Conservation (phyloP, 2,888 invertebrate genomes). For the Melieria crassipennis region DNA sequence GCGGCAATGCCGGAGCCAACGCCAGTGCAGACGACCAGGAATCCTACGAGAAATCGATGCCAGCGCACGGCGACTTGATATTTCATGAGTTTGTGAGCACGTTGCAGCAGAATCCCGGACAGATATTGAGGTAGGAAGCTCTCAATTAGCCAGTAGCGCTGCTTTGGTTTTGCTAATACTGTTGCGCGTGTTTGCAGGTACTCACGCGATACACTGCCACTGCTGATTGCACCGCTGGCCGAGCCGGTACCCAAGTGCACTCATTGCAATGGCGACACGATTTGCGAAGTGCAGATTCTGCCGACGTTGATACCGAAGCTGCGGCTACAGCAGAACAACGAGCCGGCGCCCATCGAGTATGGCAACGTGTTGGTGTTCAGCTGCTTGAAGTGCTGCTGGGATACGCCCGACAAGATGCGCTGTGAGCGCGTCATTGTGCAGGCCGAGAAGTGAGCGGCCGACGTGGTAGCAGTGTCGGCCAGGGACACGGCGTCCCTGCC, state of each 20-base stretch:
- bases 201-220: slow-evolving; percentile 75
- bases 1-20: slow-evolving; percentile 36
- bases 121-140: slow-evolving; percentile 77
- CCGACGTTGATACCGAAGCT: slow-evolving; percentile 82
- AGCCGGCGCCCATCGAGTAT: slow-evolving; percentile 75
- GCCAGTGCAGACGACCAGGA: slow-evolving; percentile 68
- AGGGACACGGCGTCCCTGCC: too few species aligned
- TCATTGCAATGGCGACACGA: slow-evolving; percentile 76
- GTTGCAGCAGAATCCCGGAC: slow-evolving; percentile 80
- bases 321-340: slow-evolving; percentile 69
- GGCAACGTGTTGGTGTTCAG: slow-evolving; percentile 88
- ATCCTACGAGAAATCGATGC: slow-evolving; percentile 80
- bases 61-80: slow-evolving; percentile 83
- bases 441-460: slow-evolving; percentile 69
- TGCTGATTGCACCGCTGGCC: slow-evolving; percentile 75
- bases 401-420: slow-evolving; percentile 72
- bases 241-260: slow-evolving; percentile 70
- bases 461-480: too few species aligned
- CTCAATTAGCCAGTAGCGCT: not conserved
- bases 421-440: slow-evolving; percentile 81
- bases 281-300: slow-evolving; percentile 86
- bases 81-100: slow-evolving; percentile 82
- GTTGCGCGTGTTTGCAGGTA: slow-evolving; percentile 71
- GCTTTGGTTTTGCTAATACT: not conserved
- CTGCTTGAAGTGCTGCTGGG: slow-evolving; percentile 88